These are phyloP conservation scores for Aphodius sticticus DNA, from an alignment of 2,888 invertebrate species.

Conservation along the genomic window DNA sequence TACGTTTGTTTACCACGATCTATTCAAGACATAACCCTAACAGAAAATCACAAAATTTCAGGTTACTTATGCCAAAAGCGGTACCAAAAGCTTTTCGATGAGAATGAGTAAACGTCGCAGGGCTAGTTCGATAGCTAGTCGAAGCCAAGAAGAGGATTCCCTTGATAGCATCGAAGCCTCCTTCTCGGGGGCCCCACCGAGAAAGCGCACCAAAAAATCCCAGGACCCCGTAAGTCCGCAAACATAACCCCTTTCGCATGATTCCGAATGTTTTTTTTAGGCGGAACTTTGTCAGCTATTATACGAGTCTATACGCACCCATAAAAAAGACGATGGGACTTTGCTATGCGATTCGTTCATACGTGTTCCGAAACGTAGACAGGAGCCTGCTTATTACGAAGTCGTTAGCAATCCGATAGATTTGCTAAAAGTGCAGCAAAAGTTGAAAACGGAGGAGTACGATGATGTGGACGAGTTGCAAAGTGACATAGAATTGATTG, in stretches of 20 bases:
- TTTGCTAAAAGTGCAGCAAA: constrained; percentile 93
- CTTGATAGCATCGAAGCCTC: constrained; percentile 71
- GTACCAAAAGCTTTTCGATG: neutral
- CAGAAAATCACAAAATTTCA: neutral
- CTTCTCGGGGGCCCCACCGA: constrained; percentile 62
- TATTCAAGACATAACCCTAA: neutral
- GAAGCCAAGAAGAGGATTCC: constrained; percentile 75
- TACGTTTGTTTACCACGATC: neutral
- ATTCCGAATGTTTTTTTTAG: constrained; percentile 59
- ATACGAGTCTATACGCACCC: constrained; percentile 89
- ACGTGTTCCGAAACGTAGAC: constrained; percentile 91
- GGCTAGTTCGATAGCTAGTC: constrained; percentile 84
- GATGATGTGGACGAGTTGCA: constrained; percentile 92
- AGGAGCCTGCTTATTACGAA: constrained; percentile 90
- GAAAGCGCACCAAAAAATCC: constrained; percentile 71
- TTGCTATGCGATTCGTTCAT: constrained; percentile 94
- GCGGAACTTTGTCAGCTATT: constrained; percentile 89
- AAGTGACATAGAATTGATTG: constrained; percentile 88
- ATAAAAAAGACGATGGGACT: constrained; percentile 91
- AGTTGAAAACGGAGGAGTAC: constrained; percentile 96
- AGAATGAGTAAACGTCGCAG: constrained; percentile 81
- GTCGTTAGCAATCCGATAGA: constrained; percentile 96
- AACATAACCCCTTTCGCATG: constrained; percentile 11
- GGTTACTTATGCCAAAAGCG: neutral
- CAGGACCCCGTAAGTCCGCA: constrained; percentile 72